A percentile compares a stretch with the other conserved stretches of the same genome.
Evolutionary conservation across 2,113 vertebrate genomes (phyloP).

Genomic region (Thinocorus orbignyianus): DNA sequence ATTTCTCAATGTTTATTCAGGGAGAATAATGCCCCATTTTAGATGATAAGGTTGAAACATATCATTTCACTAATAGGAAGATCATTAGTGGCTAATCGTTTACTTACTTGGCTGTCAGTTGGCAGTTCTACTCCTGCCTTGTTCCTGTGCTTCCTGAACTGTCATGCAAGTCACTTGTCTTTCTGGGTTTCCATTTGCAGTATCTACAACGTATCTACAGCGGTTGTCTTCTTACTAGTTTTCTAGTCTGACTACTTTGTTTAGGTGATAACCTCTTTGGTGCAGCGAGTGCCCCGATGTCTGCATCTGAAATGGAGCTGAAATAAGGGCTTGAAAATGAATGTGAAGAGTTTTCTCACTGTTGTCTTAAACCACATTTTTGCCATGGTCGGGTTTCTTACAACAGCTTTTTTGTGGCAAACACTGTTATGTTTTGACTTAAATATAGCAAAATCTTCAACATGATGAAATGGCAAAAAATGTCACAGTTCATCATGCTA

Average conservation of each 20-base stretch:
- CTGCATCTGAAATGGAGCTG: background rate
- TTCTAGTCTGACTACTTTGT: background rate
- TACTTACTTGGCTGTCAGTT: background rate
- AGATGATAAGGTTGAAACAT: background rate
- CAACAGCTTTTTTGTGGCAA: background rate
- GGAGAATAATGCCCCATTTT: background rate
- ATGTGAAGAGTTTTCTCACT: background rate
- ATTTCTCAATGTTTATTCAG: background rate
- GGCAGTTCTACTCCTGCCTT: background rate
- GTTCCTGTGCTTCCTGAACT: background rate
- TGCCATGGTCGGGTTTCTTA: background rate
- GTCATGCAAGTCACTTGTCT: background rate
- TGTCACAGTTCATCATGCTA: constrained; percentile 56
- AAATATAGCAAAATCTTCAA: constrained; percentile 38
- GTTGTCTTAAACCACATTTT: background rate
- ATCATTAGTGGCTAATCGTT: background rate
- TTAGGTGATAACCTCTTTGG: background rate
- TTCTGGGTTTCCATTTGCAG: background rate
- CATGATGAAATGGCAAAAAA: constrained; percentile 30
- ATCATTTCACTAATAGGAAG: background rate
- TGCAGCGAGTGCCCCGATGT: background rate
- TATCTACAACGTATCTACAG: background rate
- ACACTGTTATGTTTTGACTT: constrained; percentile 1
- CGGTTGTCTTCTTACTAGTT: background rate
- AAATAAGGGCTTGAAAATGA: background rate